phyloP scores from a whole-genome alignment of 2,113 vertebrate genomes.

The Choloepus hoffmanni region DNA sequence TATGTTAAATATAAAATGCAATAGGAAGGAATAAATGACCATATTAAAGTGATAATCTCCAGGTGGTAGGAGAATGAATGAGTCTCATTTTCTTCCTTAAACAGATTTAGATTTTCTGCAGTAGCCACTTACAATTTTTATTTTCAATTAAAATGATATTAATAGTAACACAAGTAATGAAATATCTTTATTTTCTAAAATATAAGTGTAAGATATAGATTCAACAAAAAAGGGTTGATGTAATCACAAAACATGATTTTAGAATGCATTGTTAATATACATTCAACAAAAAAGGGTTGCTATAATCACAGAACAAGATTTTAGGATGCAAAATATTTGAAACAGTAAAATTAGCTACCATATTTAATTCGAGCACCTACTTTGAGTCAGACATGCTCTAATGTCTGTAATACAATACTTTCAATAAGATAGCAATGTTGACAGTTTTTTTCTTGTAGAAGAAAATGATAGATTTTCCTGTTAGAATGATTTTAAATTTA shows the following conservation, averaged over 20 bases:
- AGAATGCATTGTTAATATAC: background rate
- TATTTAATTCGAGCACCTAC: background rate
- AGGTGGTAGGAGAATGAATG: background rate
- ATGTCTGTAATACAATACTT: background rate
- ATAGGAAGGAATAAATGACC: background rate
- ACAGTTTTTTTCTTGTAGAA: background rate
- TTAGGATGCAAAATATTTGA: background rate
- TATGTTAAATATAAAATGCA: constrained; percentile 51
- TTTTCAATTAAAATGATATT: constrained; percentile 46
- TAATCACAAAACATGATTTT: background rate
- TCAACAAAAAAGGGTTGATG: background rate
- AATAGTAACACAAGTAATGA: background rate
- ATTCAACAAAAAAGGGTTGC: too few species aligned
- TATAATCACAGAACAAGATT: too few species aligned
- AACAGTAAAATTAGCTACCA: background rate
- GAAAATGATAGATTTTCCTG: constrained; percentile 10
- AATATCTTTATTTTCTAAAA: constrained; percentile 28
- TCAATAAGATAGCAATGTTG: background rate
- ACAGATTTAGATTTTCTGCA: background rate
- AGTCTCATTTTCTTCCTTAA: background rate
- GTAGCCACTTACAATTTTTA: background rate
- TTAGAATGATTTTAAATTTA: constrained; percentile 44
- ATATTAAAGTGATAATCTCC: background rate
- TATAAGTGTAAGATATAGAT: background rate
- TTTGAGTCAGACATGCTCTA: background rate